A percentile compares a stretch with the other conserved stretches of the same genome.
Conservation (phyloP, 2,113 vertebrate species). For the Pollimyrus isidori region DNA sequence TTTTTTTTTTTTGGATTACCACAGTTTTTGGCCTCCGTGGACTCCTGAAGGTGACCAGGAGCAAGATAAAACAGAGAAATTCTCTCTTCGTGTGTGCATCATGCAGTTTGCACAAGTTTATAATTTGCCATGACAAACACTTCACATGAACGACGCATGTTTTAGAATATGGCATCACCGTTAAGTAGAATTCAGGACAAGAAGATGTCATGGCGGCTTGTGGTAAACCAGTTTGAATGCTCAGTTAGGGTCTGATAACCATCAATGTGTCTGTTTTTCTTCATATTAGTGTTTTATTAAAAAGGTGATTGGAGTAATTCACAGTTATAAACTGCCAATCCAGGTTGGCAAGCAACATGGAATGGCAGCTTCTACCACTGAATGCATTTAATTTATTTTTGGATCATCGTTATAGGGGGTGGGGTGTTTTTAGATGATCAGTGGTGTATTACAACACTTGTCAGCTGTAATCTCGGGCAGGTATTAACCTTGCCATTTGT, state of each 20-base stretch:
- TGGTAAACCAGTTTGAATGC: neutral
- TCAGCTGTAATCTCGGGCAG: neutral
- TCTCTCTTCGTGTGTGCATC: neutral
- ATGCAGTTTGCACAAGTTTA: neutral
- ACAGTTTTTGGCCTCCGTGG: neutral
- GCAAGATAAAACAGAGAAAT: neutral
- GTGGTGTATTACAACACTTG: slow-evolving; percentile 4
- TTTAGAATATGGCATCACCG: neutral
- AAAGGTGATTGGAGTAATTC: neutral
- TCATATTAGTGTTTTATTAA: neutral
- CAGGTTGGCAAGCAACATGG: neutral
- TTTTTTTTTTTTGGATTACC: neutral
- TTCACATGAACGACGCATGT: neutral
- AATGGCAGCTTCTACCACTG: neutral
- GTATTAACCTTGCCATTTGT: slow-evolving; percentile 10
- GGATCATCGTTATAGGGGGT: neutral
- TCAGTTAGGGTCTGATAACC: neutral
- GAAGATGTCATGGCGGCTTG: neutral
- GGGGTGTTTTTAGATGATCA: neutral
- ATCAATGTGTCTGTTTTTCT: neutral
- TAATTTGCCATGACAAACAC: neutral
- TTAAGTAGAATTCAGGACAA: neutral
- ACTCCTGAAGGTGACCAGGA: neutral
- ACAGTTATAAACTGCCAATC: neutral
- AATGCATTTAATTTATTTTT: neutral